phyloP scores from a whole-genome alignment of 2,797 vertebrate species.

The Poeciliopsis infans region DNA sequence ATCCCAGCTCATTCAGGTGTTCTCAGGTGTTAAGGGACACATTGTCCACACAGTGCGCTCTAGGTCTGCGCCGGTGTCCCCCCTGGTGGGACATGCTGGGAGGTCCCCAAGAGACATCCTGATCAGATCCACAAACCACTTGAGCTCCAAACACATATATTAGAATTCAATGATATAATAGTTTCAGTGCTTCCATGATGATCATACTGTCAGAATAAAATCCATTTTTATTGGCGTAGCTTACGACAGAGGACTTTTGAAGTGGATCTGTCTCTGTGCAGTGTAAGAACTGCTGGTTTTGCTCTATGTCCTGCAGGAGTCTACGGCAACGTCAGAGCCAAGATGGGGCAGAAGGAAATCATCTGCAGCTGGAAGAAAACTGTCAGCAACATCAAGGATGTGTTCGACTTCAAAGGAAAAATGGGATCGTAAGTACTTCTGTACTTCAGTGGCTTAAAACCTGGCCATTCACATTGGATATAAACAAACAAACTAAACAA shows the following conservation, averaged over 20 bases:
- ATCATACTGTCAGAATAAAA: not conserved
- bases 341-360: constrained; percentile 89
- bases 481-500: not conserved
- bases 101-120: not conserved
- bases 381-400: constrained; percentile 90
- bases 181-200: not conserved
- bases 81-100: not conserved
- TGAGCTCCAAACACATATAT: not conserved
- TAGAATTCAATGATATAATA: not conserved
- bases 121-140: not conserved
- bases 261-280: not conserved
- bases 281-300: not conserved
- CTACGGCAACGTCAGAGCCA: constrained; percentile 81
- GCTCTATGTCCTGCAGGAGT: constrained; percentile 48
- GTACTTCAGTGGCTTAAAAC: not conserved
- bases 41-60: not conserved
- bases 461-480: not conserved
- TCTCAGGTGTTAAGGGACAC: not conserved
- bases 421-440: constrained; percentile 90
- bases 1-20: not conserved
- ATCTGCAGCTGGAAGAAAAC: constrained; percentile 91
- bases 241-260: not conserved
- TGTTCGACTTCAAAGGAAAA: constrained; percentile 91
- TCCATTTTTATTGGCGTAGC: not conserved
- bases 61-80: not conserved